Conservation (phyloP, 1,140 invertebrate genomes). For the Drosophila malerkotliana region DNA sequence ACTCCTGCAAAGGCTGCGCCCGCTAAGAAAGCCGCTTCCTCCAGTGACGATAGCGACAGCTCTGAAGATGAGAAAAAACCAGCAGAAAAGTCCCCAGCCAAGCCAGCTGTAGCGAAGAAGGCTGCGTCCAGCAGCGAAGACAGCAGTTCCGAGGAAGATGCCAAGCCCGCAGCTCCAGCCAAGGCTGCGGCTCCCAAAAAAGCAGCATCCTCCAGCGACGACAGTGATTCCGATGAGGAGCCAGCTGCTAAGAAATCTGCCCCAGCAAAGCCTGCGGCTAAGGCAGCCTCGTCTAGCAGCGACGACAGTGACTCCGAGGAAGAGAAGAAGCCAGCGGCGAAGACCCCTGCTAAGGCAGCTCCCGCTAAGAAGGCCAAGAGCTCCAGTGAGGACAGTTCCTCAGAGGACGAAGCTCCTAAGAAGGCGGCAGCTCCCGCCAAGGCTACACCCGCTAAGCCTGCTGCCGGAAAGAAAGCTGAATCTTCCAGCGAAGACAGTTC, state of each 20-base stretch:
- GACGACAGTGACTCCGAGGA: constrained; percentile 57
- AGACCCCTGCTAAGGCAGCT: constrained; percentile 33
- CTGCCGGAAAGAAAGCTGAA: constrained; percentile 41
- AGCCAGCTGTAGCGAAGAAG: constrained; percentile 26
- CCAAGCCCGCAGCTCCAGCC: constrained; percentile 25
- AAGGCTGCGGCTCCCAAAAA: constrained; percentile 43
- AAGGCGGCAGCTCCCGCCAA: constrained; percentile 33
- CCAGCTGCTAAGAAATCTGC: constrained; percentile 49
- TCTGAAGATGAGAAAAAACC: constrained; percentile 43
- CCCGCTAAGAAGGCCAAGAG: constrained; percentile 32
- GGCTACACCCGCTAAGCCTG: constrained; percentile 37
- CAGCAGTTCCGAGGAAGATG: constrained; percentile 48
- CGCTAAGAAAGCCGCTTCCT: constrained; percentile 53
- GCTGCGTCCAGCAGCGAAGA: constrained; percentile 42
- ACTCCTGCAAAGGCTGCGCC: constrained; percentile 31
- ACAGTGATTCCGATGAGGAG: constrained; percentile 47
- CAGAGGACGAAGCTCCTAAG: constrained; percentile 47
- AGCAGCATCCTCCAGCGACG: constrained; percentile 68
- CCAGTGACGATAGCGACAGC: constrained; percentile 64
- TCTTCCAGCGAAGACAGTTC: constrained; percentile 71
- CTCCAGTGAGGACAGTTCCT: constrained; percentile 80
- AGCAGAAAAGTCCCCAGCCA: constrained; percentile 15
- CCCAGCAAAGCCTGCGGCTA: constrained; percentile 16
- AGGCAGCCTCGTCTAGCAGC: constrained; percentile 33
- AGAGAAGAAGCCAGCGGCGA: constrained; percentile 38